Base-by-base conservation (phyloP, 2,113 vertebrate genomes). In the Tetrax tetrax region DNA sequence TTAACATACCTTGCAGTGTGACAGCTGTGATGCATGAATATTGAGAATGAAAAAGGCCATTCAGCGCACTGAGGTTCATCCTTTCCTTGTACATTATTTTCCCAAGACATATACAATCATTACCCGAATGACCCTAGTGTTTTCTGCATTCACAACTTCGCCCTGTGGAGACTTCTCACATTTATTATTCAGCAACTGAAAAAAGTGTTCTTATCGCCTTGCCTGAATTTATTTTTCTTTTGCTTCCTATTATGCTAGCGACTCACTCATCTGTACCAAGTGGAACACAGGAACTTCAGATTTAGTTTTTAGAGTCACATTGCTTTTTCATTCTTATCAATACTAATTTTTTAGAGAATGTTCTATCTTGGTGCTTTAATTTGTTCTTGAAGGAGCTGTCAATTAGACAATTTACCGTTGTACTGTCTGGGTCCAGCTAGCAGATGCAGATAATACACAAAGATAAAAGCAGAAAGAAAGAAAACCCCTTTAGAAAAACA, bases 151-250 rank as follows among this genome's bases (percentile, higher is more conserved):
- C 80, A 85, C 51, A 81, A 29, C 50, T 84, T 78, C 48, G 47
- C 81, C 95, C 80, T 75, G 28, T 43, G 61, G 83, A 21, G 41
- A 81, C 66, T 75, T 69, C 72, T 72, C 82, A 80, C 71, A 85
- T 95, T 93, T 95, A 94, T 96, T 95, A 96, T 96, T 95, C 12
- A 7, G 27, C 47, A 77, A 69, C 35, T n/a, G 35, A 83, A 92
- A 89, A 65, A 93, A 82, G 69, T 50, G 24, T 96, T 95, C 89
- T 76, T 50, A 66, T 56, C 0, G 0, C 72, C 48, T 45, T 77
- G 43, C 31, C 76, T 97, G 77, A 90, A 89, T 93, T 89, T 90
- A 70, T 94, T 92, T 83, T 78, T 4, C 5, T 85, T 93, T 89
- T 66, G 35, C 57, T 96, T 93, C 35, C 50, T 82, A 53, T 90